Base-by-base conservation (phyloP, 2,113 vertebrate genomes). In the Macquaria ambigua region DNA sequence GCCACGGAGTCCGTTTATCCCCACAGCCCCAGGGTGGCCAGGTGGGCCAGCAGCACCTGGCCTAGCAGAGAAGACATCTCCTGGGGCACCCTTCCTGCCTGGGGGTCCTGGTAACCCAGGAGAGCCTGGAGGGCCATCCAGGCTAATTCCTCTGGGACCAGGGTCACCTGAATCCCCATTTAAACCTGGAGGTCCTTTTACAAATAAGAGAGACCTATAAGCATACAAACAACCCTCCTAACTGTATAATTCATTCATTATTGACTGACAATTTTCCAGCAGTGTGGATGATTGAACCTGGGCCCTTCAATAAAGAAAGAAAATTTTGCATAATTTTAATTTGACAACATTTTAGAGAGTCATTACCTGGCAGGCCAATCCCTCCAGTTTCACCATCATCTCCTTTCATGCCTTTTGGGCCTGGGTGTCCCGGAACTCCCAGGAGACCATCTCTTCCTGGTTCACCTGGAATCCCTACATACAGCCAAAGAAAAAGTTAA, bases 281-380 rank as follows among this genome's bases (percentile, higher is more conserved):
- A 74, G 55, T 21, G 16, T 21, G 6, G n/a, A 15, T 69, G 10
- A 6, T 37, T 61, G 8, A 73, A 31, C 16, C 14, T 55, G 23
- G 20, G 1, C 4, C 14, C 11, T 48, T 6, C 8, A 50, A 16
- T 16, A 9, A 50, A 41, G 20, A 59, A 67, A 6, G 0, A 48
- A 48, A 48, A 16, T 0, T 67, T 6, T 67, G 15, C 25, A 61
- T 25, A 5, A 4, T 48, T 82, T 46, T 5, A 28, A n/a, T 59
- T 50, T 66, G 3, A 21, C 1, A 86, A 52, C 1, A 67, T 20
- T 14, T 34, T 23, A 28, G 0, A 41, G 2, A 46, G 28, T 11
- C 1, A 69, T 52, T 92, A 41, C 97, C 97, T 0, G 91, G 88
- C 0, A 82, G 88, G 75, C 97, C 97, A 0, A 84, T 64, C 14